A percentile compares a stretch with the other conserved stretches of the same genome.
Conservation (phyloP, 2,797 vertebrate genomes). For the Austrolebias charrua region DNA sequence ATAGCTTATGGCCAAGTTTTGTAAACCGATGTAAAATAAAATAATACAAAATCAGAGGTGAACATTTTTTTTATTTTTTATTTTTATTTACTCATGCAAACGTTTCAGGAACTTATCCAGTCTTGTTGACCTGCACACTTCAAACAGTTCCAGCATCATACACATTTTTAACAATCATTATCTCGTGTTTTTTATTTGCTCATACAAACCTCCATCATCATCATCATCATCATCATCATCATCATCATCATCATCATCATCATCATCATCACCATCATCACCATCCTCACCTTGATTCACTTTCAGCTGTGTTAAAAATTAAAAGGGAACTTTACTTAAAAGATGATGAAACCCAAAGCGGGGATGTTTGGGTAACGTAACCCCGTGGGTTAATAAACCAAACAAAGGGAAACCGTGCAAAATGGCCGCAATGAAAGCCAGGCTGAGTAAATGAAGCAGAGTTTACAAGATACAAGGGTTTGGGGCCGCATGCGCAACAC, state of each 20-base stretch:
- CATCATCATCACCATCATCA: no score
- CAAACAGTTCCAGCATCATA: background rate
- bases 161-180: conserved; percentile 39
- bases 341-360: conserved; percentile 87
- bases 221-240: conserved; percentile 1
- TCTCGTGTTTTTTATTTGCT: conserved; percentile 71
- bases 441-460: conserved; percentile 94
- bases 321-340: conserved; percentile 81
- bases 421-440: conserved; percentile 98
- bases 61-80: no score
- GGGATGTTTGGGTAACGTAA: conserved; percentile 96
- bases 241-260: no score
- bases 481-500: conserved; percentile 79
- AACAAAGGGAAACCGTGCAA: conserved; percentile 98
- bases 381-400: conserved; percentile 98
- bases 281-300: conserved; percentile 82
- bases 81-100: background rate
- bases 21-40: no score
- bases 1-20: no score
- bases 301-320: conserved; percentile 76
- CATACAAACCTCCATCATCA: conserved; percentile 73
- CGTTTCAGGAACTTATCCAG: background rate
- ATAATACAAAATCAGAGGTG: no score
- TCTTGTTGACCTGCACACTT: conserved; percentile 4
- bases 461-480: conserved; percentile 89